phyloP scores from a whole-genome alignment of 2,797 vertebrate genomes.

The Myotis planiceps region DNA sequence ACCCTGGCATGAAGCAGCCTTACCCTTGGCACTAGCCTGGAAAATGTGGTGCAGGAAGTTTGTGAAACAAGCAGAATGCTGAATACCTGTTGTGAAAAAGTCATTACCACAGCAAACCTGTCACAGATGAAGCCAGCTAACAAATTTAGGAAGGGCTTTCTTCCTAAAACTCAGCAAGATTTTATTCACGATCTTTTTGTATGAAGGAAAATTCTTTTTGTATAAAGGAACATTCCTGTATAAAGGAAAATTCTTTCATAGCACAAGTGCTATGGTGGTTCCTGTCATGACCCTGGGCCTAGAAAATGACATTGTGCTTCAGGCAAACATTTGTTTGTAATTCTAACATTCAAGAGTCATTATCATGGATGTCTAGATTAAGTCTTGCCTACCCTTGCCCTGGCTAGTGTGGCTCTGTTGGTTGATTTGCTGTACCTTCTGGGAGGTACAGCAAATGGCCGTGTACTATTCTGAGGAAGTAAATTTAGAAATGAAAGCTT shows the following conservation, averaged over 20 bases:
- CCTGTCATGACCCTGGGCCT: background rate
- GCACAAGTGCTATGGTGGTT: slow-evolving; percentile 47
- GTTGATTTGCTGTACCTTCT: background rate
- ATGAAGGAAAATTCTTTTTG: slow-evolving; percentile 61
- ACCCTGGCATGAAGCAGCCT: slow-evolving; percentile 73
- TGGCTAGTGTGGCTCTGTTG: background rate
- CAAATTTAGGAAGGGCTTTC: slow-evolving; percentile 47
- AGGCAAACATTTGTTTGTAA: slow-evolving; percentile 23
- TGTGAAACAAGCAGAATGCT: slow-evolving; percentile 74
- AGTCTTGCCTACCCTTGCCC: background rate
- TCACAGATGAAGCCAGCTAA: slow-evolving; percentile 67
- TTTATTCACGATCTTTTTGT: slow-evolving; percentile 61
- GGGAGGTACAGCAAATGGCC: background rate
- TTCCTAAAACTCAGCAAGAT: slow-evolving; percentile 53
- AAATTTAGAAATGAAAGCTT: slow-evolving; percentile 6
- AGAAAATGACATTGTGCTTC: background rate
- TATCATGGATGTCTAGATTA: background rate
- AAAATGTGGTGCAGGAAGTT: slow-evolving; percentile 78
- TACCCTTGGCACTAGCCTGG: slow-evolving; percentile 73
- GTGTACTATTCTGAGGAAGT: background rate
- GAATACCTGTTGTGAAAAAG: slow-evolving; percentile 71
- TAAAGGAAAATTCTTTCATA: slow-evolving; percentile 67
- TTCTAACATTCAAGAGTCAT: slow-evolving; percentile 21
- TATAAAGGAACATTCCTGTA: slow-evolving; percentile 57
- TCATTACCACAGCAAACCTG: slow-evolving; percentile 72